These are phyloP conservation scores for Helleia helle DNA, from an alignment of 2,888 invertebrate species.

Conservation along the genomic window DNA sequence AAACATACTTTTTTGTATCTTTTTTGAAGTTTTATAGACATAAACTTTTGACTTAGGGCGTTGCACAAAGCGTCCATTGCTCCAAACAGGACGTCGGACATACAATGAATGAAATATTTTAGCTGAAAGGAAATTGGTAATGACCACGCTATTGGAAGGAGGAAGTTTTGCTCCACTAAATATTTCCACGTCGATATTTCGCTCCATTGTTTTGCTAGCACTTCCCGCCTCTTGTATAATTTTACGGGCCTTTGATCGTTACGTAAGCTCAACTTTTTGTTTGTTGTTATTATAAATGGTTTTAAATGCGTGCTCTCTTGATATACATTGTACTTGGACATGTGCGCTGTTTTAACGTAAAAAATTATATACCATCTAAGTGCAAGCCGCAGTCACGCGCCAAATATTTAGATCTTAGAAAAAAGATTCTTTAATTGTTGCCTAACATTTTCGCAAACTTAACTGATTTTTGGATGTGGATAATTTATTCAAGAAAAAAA, in stretches of 20 bases:
- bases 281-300: not conserved
- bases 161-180: conserved; percentile 30
- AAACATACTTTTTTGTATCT: too few species aligned
- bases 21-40: too few species aligned
- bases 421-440: too few species aligned
- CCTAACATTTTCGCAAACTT: too few species aligned
- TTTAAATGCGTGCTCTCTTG: not conserved
- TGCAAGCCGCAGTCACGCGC: too few species aligned
- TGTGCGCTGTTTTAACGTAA: too few species aligned
- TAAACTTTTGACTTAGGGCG: too few species aligned
- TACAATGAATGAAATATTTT: conserved; percentile 7
- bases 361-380: too few species aligned
- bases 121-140: conserved; percentile 19
- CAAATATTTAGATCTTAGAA: too few species aligned
- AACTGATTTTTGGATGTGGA: too few species aligned
- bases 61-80: not conserved
- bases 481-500: too few species aligned
- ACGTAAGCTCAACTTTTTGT: not conserved
- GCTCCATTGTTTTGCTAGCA: conserved; percentile 23
- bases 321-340: too few species aligned
- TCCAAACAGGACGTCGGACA: not conserved
- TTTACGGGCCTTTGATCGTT: conserved; percentile 18
- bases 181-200: conserved; percentile 22
- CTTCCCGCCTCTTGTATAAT: conserved; percentile 21
- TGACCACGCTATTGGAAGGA: conserved; percentile 18